Conservation (phyloP, 2,113 vertebrate genomes). For the Pomatorhinus ruficollis region DNA sequence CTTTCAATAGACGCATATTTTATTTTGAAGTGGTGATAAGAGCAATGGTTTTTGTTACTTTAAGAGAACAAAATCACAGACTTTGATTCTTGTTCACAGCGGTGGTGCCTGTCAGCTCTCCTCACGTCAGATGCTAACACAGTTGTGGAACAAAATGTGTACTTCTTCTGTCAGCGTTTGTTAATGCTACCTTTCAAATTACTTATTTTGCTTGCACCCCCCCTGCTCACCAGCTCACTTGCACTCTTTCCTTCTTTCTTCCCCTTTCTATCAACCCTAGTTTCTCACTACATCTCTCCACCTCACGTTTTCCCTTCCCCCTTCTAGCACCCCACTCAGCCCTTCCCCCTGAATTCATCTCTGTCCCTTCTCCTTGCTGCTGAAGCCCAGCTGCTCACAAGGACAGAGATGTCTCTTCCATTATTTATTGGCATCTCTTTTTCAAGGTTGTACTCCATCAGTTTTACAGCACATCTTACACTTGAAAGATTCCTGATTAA, state of each 20-base stretch:
- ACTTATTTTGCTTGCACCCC: neutral
- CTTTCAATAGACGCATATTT: neutral
- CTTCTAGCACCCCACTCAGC: neutral
- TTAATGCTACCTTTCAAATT: neutral
- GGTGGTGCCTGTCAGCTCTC: neutral
- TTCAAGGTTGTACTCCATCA: conserved; percentile 27
- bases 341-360: neutral
- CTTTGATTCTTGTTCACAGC: neutral
- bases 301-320: neutral
- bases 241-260: neutral
- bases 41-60: neutral
- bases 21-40: neutral
- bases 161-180: neutral
- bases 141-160: neutral
- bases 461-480: conserved; percentile 24
- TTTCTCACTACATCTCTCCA: neutral
- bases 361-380: neutral
- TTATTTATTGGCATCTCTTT: conserved; percentile 24
- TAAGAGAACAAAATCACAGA: neutral
- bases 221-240: neutral
- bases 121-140: neutral
- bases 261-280: neutral
- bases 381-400: conserved; percentile 12
- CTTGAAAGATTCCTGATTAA: conserved; percentile 51
- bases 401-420: neutral